Evolutionary conservation across 2,113 vertebrate species (phyloP).

Genomic region (Xyrauchen texanus): DNA sequence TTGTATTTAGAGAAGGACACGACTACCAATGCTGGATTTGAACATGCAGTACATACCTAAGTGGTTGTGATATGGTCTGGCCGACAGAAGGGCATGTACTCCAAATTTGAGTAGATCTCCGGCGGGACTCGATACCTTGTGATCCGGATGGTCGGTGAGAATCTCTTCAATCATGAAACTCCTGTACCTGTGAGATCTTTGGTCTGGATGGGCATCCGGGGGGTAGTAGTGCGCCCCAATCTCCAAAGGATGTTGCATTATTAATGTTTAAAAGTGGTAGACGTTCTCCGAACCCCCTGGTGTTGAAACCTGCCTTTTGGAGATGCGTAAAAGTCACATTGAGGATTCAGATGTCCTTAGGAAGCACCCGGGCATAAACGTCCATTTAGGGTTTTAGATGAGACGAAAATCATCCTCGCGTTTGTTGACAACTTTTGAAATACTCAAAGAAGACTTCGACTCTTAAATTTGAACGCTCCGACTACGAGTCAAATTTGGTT

Average conservation of each 20-base stretch:
- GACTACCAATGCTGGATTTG: background rate
- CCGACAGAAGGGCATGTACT: conserved; percentile 89
- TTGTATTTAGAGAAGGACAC: background rate
- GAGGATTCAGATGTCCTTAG: conserved; percentile 34
- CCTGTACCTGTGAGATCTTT: conserved; percentile 93
- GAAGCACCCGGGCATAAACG: conserved; percentile 12
- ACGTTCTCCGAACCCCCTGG: conserved; percentile 45
- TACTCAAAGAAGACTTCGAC: background rate
- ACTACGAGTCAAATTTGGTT: background rate
- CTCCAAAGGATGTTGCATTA: conserved; percentile 90
- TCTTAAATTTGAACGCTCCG: background rate
- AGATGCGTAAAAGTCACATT: conserved; percentile 38
- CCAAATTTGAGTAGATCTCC: conserved; percentile 94
- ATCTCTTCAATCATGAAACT: conserved; percentile 99
- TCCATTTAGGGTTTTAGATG: conserved; percentile 36
- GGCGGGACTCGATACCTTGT: conserved; percentile 81
- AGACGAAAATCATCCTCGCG: conserved; percentile 11
- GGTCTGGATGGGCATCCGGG: conserved; percentile 83
- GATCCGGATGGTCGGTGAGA: conserved; percentile 87
- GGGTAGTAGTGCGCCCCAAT: conserved; percentile 84
- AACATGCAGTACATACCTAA: conserved; percentile 77
- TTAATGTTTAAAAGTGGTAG: conserved; percentile 53
- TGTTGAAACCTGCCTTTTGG: background rate
- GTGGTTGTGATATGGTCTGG: conserved; percentile 89
- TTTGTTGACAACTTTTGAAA: background rate